These are phyloP conservation scores for Streptopelia turtur DNA, from an alignment of 2,797 vertebrate genomes.

Conservation along the genomic window DNA sequence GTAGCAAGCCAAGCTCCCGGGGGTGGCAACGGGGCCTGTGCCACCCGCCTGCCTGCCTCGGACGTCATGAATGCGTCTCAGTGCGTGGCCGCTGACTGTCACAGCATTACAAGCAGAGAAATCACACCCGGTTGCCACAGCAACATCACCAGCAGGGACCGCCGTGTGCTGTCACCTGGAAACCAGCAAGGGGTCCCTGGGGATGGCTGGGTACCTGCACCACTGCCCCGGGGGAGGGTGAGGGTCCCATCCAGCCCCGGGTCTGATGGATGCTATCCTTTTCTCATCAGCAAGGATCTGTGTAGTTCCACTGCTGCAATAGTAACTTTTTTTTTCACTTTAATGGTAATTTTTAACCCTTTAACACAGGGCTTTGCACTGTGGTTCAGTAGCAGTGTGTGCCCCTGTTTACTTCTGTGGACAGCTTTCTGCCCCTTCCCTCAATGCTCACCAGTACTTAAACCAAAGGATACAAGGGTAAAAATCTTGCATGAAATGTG, in stretches of 20 bases:
- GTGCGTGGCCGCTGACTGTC: background rate
- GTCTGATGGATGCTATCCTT: background rate
- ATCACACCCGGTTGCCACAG: constrained; percentile 69
- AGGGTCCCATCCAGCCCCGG: background rate
- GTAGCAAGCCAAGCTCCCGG: background rate
- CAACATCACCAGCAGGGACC: constrained; percentile 65
- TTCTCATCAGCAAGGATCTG: background rate
- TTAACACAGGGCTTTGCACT: background rate
- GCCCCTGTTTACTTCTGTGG: background rate
- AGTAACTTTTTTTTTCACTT: background rate
- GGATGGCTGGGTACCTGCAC: constrained; percentile 2
- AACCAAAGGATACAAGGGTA: background rate
- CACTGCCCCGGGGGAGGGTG: background rate
- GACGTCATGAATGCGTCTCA: constrained; percentile 65
- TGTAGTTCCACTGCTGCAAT: background rate
- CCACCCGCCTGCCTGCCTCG: background rate
- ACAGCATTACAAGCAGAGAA: constrained; percentile 23
- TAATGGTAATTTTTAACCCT: background rate
- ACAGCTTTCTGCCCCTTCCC: background rate
- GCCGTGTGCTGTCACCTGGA: constrained; percentile 62
- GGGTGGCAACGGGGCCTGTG: background rate
- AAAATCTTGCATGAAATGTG: background rate
- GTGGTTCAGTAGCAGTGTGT: background rate
- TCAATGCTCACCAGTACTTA: background rate
- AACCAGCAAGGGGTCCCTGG: constrained; percentile 24